Conservation (phyloP, 2,113 vertebrate species). For the Thryonomys swinderianus region DNA sequence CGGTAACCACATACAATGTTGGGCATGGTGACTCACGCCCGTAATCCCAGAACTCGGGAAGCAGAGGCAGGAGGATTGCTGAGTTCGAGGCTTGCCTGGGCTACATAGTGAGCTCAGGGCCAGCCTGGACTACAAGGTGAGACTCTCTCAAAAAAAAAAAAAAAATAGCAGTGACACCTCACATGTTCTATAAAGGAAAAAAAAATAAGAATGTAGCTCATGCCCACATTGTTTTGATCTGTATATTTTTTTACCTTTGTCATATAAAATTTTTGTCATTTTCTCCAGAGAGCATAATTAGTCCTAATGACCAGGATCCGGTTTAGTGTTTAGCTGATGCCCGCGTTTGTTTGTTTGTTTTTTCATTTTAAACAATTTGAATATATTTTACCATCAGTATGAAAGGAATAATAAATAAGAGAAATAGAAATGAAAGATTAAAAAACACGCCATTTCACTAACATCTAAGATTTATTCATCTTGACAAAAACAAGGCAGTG, state of each 20-base stretch:
- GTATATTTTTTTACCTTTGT: conserved; percentile 27
- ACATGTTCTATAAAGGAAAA: conserved; percentile 18
- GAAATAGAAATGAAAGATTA: conserved; percentile 28
- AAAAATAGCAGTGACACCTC: conserved; percentile 1
- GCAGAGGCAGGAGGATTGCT: too few species aligned
- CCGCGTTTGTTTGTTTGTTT: background rate
- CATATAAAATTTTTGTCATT: background rate
- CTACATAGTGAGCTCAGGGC: too few species aligned
- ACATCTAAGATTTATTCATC: background rate
- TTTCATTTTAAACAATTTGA: conserved; percentile 12
- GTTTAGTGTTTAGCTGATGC: background rate
- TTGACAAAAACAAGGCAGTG: background rate
- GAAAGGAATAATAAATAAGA: conserved; percentile 24
- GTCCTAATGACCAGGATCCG: background rate
- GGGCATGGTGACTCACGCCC: too few species aligned
- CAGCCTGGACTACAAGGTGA: too few species aligned
- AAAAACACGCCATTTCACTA: conserved; percentile 43
- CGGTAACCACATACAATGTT: too few species aligned
- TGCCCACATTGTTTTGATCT: background rate
- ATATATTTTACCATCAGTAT: conserved; percentile 2
- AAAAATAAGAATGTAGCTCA: background rate
- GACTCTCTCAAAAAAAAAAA: too few species aligned
- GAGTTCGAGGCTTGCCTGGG: too few species aligned
- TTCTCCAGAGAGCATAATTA: background rate
- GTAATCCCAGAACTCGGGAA: too few species aligned